Conservation (phyloP, 1,140 invertebrate species). For the Acyrthosiphon pisum region DNA sequence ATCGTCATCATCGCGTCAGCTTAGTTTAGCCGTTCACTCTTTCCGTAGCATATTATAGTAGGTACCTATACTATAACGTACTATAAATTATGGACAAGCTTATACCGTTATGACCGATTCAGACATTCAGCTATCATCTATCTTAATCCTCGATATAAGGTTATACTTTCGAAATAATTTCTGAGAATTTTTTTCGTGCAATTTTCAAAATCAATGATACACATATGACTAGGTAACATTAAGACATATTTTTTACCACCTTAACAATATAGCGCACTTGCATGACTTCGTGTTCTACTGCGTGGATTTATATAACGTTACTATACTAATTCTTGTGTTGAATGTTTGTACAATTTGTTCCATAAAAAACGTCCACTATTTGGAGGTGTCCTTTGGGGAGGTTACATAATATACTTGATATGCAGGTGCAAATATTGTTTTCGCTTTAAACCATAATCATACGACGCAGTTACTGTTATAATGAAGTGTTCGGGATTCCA, state of each 20-base stretch:
- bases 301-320: too few relatives aligned
- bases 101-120: background rate
- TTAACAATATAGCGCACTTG: background rate
- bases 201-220: background rate
- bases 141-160: background rate
- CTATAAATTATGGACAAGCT: background rate
- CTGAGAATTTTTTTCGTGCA: background rate
- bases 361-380: background rate
- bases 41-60: background rate
- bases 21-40: background rate
- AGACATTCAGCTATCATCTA: background rate
- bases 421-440: background rate
- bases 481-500: background rate
- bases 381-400: background rate
- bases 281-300: too few relatives aligned
- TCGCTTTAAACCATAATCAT: background rate
- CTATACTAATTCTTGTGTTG: background rate
- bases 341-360: too few relatives aligned
- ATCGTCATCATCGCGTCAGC: background rate
- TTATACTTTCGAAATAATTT: background rate
- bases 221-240: background rate
- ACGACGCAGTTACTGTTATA: background rate
- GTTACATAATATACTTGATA: too few relatives aligned
- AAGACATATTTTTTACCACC: background rate
- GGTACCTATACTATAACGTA: too few relatives aligned